A percentile compares a stretch with the other conserved stretches of the same genome.
Conservation (phyloP, 2,113 vertebrate genomes). For the Spheniscus mendiculus region DNA sequence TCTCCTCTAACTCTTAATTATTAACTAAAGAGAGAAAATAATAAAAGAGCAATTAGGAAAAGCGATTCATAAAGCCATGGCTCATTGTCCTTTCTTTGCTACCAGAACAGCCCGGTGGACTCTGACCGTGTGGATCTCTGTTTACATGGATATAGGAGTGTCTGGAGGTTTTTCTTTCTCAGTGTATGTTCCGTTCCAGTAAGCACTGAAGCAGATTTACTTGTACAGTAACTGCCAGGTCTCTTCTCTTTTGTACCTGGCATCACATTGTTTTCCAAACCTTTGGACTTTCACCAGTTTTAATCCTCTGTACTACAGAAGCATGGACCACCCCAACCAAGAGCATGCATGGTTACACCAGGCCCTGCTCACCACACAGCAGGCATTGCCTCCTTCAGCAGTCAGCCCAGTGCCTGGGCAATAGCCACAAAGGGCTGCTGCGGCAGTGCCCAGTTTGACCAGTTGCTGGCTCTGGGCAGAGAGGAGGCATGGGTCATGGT, state of each 20-base stretch:
- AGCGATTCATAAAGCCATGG: background rate
- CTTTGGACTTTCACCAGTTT: background rate
- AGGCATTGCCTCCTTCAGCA: background rate
- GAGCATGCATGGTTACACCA: fast-evolving
- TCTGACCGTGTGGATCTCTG: background rate
- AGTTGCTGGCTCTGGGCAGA: background rate
- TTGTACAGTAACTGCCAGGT: background rate
- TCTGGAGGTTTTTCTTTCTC: background rate
- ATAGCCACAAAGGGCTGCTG: background rate
- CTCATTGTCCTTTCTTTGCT: background rate
- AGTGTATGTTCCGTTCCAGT: background rate
- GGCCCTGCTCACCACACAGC: background rate
- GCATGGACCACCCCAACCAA: background rate
- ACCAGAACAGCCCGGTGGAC: background rate
- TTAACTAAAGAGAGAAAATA: background rate
- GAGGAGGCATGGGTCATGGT: background rate
- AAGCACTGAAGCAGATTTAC: background rate
- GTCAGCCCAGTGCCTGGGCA: background rate
- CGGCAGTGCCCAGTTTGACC: background rate
- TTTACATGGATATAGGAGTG: background rate
- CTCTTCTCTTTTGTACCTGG: background rate
- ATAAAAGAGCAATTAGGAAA: background rate
- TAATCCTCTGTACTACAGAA: background rate
- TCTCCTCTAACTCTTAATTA: background rate
- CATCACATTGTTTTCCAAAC: background rate